Base-by-base conservation (phyloP, 2,113 vertebrate genomes). In the Buteo buteo region DNA sequence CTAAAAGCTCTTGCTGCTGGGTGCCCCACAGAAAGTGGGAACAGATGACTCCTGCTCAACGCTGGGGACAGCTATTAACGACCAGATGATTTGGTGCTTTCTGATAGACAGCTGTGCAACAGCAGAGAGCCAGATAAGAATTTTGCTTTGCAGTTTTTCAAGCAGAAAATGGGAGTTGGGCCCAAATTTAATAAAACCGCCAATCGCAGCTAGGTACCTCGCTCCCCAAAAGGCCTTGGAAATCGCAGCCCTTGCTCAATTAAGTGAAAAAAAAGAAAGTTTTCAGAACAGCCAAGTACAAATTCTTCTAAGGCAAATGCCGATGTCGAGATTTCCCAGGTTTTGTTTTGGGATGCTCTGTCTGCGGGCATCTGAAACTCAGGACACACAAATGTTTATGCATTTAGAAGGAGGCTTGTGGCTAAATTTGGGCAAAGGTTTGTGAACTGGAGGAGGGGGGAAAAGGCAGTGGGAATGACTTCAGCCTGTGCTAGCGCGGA, bases 391-490 rank as follows among this genome's bases (percentile, higher is more conserved):
- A 92, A 50, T 11, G n/a, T 77, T 84, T 83, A 76, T 25, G 58
- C 47, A 6, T 50, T 94, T 80, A 25, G 1, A 54, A 61, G 57
- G 71, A 90, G 44, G 28, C 24, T 90, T 4, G 9, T 79, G 83
- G 71, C 83, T 91, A 90, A 88, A 77, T 79, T 91, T 82, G 90
- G 72, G 86, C 74, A 93, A 88, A 74, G 50, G 29, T 50, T 90
- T 88, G 44, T n/a, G 84, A 86, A 16, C 57, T 34, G 57, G 40
- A 72, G 86, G 36, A 79, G 57, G 16, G 36, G 22, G 22, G n/a
- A 3, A 45, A 42, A 82, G 67, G 45, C 71, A 78, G 32, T n/a
- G 57, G 71, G 36, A 86, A 54, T 24, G 71, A 67, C 17, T 92
- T 93, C 83, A 96, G 88, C 83, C 45, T 81, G 44, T 12, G 10